Conservation (phyloP, 2,888 invertebrate species). For the Calameuta pallipes region DNA sequence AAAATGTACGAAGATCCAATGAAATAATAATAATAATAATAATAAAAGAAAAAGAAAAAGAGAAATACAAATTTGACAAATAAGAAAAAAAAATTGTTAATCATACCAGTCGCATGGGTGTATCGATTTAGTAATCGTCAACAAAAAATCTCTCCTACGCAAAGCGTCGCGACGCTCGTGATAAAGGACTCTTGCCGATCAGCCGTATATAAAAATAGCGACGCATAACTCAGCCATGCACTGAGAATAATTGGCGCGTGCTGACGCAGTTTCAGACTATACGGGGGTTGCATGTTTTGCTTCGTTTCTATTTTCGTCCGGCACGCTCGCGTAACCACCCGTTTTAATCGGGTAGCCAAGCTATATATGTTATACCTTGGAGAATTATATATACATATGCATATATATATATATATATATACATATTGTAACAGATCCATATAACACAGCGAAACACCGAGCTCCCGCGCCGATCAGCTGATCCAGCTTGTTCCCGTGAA, state of each 20-base stretch:
- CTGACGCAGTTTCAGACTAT: constrained; percentile 27
- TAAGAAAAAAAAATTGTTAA: too few species aligned
- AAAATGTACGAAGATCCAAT: too few species aligned
- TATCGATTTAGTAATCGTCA: too few species aligned
- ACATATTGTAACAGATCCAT: constrained; percentile 26
- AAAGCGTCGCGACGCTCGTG: too few species aligned
- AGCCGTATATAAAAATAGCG: constrained; percentile 20
- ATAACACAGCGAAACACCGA: constrained; percentile 6
- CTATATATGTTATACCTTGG: constrained; percentile 15
- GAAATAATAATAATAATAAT: too few species aligned
- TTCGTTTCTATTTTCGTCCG: constrained; percentile 51
- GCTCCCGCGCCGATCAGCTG: constrained; percentile 15
- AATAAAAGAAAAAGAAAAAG: too few species aligned
- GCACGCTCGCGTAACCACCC: constrained; percentile 54
- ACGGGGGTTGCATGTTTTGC: constrained; percentile 46
- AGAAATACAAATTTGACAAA: too few species aligned
- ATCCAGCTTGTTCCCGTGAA: not conserved
- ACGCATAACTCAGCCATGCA: constrained; percentile 33
- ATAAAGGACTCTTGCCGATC: too few species aligned
- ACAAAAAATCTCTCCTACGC: too few species aligned
- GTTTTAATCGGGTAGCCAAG: constrained; percentile 47
- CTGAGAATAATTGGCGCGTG: constrained; percentile 36
- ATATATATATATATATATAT: constrained; percentile 30
- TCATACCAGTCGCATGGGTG: too few species aligned
- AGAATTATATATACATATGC: constrained; percentile 28